Conservation (phyloP, 2,888 invertebrate species). For the Heteromyza rotundicornis region DNA sequence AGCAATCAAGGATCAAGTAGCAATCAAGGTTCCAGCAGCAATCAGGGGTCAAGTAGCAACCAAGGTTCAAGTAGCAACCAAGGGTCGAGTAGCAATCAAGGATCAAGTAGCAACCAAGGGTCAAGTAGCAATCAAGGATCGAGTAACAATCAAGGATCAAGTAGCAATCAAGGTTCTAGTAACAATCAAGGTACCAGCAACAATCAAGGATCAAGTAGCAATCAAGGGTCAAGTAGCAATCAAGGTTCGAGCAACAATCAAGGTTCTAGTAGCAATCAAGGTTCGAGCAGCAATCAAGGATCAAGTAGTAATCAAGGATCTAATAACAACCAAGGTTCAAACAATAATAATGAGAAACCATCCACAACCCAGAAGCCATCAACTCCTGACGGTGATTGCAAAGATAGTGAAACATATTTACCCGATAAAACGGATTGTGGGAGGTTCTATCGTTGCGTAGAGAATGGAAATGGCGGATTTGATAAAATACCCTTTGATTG, state of each 20-base stretch:
- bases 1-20: conserved; percentile 24
- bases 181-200: conserved; percentile 31
- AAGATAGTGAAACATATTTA: conserved; percentile 61
- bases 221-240: conserved; percentile 26
- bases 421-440: conserved; percentile 65
- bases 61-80: conserved; percentile 24
- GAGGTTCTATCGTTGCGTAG: conserved; percentile 74
- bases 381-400: conserved; percentile 58
- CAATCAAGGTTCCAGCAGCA: conserved; percentile 25
- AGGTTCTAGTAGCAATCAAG: conserved; percentile 23
- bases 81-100: conserved; percentile 25
- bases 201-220: conserved; percentile 23
- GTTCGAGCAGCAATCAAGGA: conserved; percentile 23
- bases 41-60: conserved; percentile 22
- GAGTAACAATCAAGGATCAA: conserved; percentile 20
- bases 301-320: conserved; percentile 11
- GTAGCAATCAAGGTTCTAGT: conserved; percentile 20
- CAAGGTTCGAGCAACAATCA: conserved; percentile 24
- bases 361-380: conserved; percentile 39
- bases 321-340: conserved; percentile 21
- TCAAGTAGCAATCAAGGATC: conserved; percentile 23
- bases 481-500: conserved; percentile 70
- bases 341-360: conserved; percentile 18
- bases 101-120: not conserved
- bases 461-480: conserved; percentile 67